These are phyloP conservation scores for Capra hircus DNA, from an alignment of 2,113 vertebrate genomes.

Conservation along the genomic window DNA sequence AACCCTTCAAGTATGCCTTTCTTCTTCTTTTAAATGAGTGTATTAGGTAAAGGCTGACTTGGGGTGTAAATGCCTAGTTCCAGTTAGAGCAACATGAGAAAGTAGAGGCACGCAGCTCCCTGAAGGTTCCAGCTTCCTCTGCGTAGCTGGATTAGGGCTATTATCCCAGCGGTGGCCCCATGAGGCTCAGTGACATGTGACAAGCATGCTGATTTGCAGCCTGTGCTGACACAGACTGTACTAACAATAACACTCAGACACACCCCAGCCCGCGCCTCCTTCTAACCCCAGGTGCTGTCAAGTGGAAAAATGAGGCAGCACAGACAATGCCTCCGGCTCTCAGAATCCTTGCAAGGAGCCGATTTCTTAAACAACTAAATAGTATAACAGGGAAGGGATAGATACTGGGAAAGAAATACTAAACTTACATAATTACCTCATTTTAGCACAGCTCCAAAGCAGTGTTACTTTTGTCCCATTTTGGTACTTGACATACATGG, in stretches of 20 bases:
- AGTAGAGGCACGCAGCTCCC: background rate
- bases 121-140: background rate
- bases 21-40: background rate
- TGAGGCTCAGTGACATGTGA: background rate
- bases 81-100: background rate
- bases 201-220: background rate
- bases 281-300: background rate
- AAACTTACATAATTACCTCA: background rate
- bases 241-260: slow-evolving; percentile 22
- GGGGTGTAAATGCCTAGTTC: background rate
- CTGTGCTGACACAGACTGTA: background rate
- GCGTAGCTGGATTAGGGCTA: background rate
- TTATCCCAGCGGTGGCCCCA: background rate
- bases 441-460: background rate
- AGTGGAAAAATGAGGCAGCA: slow-evolving; percentile 17
- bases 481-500: background rate
- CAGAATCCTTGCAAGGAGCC: background rate
- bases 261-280: slow-evolving; percentile 22
- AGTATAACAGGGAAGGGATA: background rate
- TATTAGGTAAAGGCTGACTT: background rate
- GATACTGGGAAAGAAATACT: background rate
- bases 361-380: background rate
- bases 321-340: background rate
- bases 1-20: background rate
- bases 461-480: background rate